Evolutionary conservation across 1,140 invertebrate genomes (phyloP), one percentile per base, ranked within the genome.

Genomic region (Meteorus sp.): DNA sequence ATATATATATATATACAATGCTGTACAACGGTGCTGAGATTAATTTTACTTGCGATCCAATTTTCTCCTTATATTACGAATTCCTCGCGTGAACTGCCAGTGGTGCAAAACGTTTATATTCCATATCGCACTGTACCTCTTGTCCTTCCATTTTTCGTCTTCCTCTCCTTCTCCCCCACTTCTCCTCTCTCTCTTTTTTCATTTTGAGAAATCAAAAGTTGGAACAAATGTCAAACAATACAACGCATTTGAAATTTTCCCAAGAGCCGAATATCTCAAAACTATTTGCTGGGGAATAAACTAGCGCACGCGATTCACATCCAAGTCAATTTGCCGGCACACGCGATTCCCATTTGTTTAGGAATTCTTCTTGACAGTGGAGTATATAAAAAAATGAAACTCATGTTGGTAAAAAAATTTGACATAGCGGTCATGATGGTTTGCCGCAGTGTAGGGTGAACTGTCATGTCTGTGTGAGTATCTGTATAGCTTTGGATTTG

Each of bases 11-110:
- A 39, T 20, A 44, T 19, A 44, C 22, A 44, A 44, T 44, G 22
- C 22, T 22, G 11, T 23, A 23, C 11, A 27, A 27, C 2, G 6
- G 31, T 25, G 44, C 3, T 7, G 17, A 29, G 39, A 55, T 55
- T 55, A 55, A 55, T 55, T 55, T 55, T 44, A 44, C 37, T 22
- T 19, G 37, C 22, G 44, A 44, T 55, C 23, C n/a, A 54, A 54
- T 43, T 54, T 47, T 29, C 37, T 43, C 25, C 37, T 44, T 54
- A 23, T 15, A 54, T 54, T 54, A 44, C 37, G 11, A 54, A 54
- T 54, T 54, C 52, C 9, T 54, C 37, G 37, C 25, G 52, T 44
- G 52, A 54, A 43, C 39, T 43, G 2, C 20, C 3, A 45, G 3
- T 41, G 4, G 37, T 48, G 2, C 31, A 51, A 27, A 27, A 35